Evolutionary conservation across 1,140 invertebrate species (phyloP), one percentile per base, ranked within the genome.

Genomic region (Diachasma alloeum): DNA sequence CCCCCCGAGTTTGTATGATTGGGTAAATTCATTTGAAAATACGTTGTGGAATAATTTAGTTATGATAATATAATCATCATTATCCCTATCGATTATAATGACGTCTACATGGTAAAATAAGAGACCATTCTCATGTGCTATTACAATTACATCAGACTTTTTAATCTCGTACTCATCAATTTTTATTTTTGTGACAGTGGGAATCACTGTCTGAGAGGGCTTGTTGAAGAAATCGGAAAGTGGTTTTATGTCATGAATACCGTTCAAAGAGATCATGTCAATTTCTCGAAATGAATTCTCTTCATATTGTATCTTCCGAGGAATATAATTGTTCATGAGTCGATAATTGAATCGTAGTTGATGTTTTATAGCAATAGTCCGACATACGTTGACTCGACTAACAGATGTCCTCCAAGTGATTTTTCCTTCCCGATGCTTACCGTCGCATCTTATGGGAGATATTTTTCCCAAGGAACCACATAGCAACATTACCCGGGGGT

Each of bases 311-410:
- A 42, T 0, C 22, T 42, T 42, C 1, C 0, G 4, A 53, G 17
- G 44, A 11, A n/a, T 3, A 31, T 44, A 13, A 0, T 4, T 59
- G 13, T 26, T 37, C 4, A 76, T 10, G 19, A 76, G 70, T n/a
- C 75, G 68, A 53, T 76, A 72, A 44, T 71, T 74, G 44, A 79
- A 39, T 19, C 31, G n/a, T 44, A 78, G 44, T 72, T 78, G 70
- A 37, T 75, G 24, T 72, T 77, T 78, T 19, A 80, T 76, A 1
- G 79, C 79, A 42, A 78, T 78, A 2, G 79, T 78, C 22, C 22
- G 4, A 48, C 74, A 76, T 0, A 78, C 66, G 76, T 80, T 80
- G 15, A 63, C 17, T 6, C 77, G 79, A 56, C 70, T 76, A 17
- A 46, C n/a, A 26, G 71, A n/a, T 66, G 36, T 26, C 4, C 53